Conservation (phyloP, 1,140 invertebrate genomes). For the Tetramorium simillimum region DNA sequence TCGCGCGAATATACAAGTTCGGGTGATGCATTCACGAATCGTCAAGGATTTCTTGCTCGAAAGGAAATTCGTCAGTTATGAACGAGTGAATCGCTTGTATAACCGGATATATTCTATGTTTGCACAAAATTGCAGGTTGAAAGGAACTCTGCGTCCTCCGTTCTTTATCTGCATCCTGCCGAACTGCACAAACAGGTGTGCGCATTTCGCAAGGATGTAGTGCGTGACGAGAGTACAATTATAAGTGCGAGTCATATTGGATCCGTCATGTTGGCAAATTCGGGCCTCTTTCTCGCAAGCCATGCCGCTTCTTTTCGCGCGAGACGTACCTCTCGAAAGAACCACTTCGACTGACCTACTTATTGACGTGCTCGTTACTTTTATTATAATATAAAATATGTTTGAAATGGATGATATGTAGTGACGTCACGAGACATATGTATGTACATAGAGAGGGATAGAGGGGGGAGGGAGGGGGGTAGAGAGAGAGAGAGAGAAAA, state of each 20-base stretch:
- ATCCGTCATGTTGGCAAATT: conserved; percentile 18
- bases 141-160: neutral
- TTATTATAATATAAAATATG: neutral
- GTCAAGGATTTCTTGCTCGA: neutral
- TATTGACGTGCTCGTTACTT: neutral
- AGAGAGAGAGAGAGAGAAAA: too few relatives aligned
- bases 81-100: neutral
- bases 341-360: conserved; percentile 26
- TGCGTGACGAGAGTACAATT: conserved; percentile 3
- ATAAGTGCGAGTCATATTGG: conserved; percentile 23
- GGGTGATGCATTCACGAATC: neutral
- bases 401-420: neutral
- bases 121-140: neutral
- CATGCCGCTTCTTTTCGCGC: conserved; percentile 9
- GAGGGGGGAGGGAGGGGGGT: too few relatives aligned
- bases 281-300: neutral
- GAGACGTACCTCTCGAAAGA: conserved; percentile 24
- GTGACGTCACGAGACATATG: too few relatives aligned
- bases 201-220: neutral
- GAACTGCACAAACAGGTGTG: conserved; percentile 13
- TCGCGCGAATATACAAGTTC: neutral
- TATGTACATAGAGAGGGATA: too few relatives aligned
- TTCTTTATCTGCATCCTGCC: neutral
- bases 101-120: neutral
- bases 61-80: neutral